Evolutionary conservation across 2,888 invertebrate genomes (phyloP).

Genomic region (Habrosyne pyritoides): DNA sequence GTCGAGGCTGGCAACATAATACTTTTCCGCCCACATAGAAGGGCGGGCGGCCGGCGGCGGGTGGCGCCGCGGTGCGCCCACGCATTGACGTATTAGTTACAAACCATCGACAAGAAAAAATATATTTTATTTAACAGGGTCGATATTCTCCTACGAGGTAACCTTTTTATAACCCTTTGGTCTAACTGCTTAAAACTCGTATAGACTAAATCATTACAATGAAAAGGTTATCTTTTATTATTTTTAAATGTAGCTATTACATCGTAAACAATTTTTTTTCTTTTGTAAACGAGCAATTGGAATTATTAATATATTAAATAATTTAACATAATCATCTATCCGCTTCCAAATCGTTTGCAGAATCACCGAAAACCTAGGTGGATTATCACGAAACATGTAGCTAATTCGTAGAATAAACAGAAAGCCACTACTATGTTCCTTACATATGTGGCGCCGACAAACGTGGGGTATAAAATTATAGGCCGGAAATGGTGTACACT

Average conservation of each 20-base stretch:
- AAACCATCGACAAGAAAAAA: conserved; percentile 21
- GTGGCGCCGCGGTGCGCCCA: conserved; percentile 38
- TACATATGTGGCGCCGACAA: conserved; percentile 42
- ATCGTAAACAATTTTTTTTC: too few relatives aligned
- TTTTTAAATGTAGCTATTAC: too few relatives aligned
- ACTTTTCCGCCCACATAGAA: conserved; percentile 15
- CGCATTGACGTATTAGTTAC: conserved; percentile 43
- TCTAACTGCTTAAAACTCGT: background rate
- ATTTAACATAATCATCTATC: too few relatives aligned
- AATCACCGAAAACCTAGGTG: background rate
- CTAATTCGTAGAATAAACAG: background rate
- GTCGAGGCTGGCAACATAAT: too few relatives aligned
- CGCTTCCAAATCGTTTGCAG: too few relatives aligned
- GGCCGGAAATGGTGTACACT: conserved; percentile 69
- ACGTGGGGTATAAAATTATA: conserved; percentile 47
- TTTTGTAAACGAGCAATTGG: background rate
- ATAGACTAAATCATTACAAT: background rate
- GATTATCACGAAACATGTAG: background rate
- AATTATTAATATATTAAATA: background rate
- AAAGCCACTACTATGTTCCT: conserved; percentile 8
- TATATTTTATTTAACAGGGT: background rate
- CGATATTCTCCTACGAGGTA: background rate
- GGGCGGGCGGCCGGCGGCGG: conserved; percentile 22
- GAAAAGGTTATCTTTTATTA: background rate
- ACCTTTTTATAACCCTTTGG: background rate